Percentiles rank a stretch among this genome's conserved stretches.
Conservation (phyloP, 2,888 invertebrate genomes). For the Drosophila limbata region DNA sequence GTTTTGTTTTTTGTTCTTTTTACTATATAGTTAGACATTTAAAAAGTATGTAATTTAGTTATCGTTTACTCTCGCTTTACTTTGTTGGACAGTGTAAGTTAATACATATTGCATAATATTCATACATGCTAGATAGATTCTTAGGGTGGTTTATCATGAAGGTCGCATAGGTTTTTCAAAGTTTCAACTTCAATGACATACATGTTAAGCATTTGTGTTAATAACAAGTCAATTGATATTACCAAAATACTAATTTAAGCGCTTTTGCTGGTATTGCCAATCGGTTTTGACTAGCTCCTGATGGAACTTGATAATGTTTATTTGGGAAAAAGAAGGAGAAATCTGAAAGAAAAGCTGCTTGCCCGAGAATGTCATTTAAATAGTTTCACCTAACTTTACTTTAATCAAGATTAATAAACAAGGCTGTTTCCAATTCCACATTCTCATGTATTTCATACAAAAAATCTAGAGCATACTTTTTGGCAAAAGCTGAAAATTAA, state of each 20-base stretch:
- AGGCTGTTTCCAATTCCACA: background rate
- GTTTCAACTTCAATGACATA: constrained; percentile 32
- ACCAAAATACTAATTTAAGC: constrained; percentile 25
- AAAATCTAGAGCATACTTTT: background rate
- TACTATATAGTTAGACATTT: constrained; percentile 76
- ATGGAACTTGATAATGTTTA: constrained; percentile 21
- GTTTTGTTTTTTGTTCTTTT: constrained; percentile 5
- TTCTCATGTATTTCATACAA: background rate
- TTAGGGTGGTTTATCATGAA: constrained; percentile 67
- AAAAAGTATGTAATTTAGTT: constrained; percentile 54
- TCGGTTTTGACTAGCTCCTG: constrained; percentile 19
- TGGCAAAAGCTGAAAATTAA: background rate
- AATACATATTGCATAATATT: constrained; percentile 55
- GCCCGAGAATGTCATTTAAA: background rate
- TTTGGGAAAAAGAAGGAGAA: background rate
- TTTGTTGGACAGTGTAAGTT: constrained; percentile 62
- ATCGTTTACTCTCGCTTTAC: constrained; percentile 19
- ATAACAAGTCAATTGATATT: constrained; percentile 4
- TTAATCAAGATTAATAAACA: background rate
- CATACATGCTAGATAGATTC: constrained; percentile 53
- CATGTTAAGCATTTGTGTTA: constrained; percentile 2
- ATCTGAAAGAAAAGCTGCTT: background rate
- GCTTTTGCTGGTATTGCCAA: constrained; percentile 40
- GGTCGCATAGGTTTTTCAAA: constrained; percentile 60
- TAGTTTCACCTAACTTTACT: background rate